These are phyloP conservation scores for Ephydatia muelleri DNA, from an alignment of 37 sponge, comb jelly and placozoan genomes.

Conservation along the genomic window DNA sequence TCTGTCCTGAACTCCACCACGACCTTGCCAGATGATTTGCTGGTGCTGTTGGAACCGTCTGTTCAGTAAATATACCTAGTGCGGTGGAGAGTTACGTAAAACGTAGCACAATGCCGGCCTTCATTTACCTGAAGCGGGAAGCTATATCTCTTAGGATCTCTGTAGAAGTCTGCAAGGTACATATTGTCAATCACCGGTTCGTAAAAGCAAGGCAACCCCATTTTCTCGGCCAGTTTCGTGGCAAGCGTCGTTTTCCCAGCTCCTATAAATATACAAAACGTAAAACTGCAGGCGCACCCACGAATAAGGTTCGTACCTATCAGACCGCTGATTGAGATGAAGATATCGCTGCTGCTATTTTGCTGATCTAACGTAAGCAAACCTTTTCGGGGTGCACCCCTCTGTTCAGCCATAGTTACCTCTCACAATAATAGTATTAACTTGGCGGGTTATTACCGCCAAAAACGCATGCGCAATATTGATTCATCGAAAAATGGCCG, in stretches of 20 bases:
- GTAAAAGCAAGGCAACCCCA: slow-evolving; percentile 88
- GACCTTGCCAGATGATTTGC: slow-evolving; percentile 97
- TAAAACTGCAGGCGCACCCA: neutral
- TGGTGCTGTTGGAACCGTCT: slow-evolving; percentile 96
- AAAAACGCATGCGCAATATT: neutral
- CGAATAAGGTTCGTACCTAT: slow-evolving; percentile 54
- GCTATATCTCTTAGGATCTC: slow-evolving; percentile 86
- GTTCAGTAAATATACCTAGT: slow-evolving; percentile 88
- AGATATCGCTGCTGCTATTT: slow-evolving; percentile 87
- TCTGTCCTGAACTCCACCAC: slow-evolving; percentile 94
- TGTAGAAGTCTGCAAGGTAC: slow-evolving; percentile 93
- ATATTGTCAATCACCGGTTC: slow-evolving; percentile 95
- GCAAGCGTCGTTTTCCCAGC: slow-evolving; percentile 94
- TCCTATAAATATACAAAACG: slow-evolving; percentile 32
- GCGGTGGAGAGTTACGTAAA: neutral
- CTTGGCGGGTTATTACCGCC: too few species aligned
- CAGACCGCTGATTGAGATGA: slow-evolving; percentile 93
- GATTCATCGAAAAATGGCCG: neutral
- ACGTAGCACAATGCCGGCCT: neutral
- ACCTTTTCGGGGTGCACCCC: slow-evolving; percentile 15
- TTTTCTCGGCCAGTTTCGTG: slow-evolving; percentile 87
- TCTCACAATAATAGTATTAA: slow-evolving; percentile 33
- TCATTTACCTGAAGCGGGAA: slow-evolving; percentile 88
- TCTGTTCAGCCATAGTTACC: neutral
- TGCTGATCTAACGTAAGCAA: slow-evolving; percentile 90